Base-by-base conservation (phyloP, 2,797 vertebrate species). In the Pseudochirops cupreus region DNA sequence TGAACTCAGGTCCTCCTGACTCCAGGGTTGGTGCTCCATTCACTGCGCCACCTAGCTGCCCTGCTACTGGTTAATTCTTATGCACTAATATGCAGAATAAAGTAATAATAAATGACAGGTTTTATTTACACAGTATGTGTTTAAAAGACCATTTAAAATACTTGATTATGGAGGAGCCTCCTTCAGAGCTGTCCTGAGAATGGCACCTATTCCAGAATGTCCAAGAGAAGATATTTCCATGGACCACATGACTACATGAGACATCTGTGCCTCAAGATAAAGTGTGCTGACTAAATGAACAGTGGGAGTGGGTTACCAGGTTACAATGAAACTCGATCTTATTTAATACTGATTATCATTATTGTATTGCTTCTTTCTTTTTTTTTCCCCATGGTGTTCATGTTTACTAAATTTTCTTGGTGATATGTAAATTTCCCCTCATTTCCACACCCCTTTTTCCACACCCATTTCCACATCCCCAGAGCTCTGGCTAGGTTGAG, bases 61-160 rank as follows among this genome's bases (percentile, higher is more conserved):
- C 52, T 6, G 5, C 67, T 33, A 74, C 16, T 74, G 67, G 67
- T 74, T 74, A 39, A 74, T 74, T 39, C 6, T 74, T 74, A 39
- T 74, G n/a, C 6, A 74, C 16, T 39, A 39, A 74, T 9, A 39
- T 39, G 18, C 5, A 39, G 6, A 39, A 74, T 74, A 39, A 3
- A 39, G 16, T 26, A 82, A 46, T 46, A 82, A 82, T 26, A 46
- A 10, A 46, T 26, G 26, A 87, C 0, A 31, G 12, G 57, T 67
- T 74, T 50, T 16, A 91, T 50, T 94, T 91, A 46, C 56, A 92
- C n/a, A 57, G 89, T 93, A 53, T 0, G 91, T 82, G 67, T 82
- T 53, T 92, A 74, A 95, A 94, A 91, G 82, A 2, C 39, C 62
- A 94, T 56, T 93, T 94, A 94, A 74, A 94, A 67, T 12, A 39